Base-by-base conservation (phyloP, 1,140 invertebrate species). In the Dufourea novaeangliae region DNA sequence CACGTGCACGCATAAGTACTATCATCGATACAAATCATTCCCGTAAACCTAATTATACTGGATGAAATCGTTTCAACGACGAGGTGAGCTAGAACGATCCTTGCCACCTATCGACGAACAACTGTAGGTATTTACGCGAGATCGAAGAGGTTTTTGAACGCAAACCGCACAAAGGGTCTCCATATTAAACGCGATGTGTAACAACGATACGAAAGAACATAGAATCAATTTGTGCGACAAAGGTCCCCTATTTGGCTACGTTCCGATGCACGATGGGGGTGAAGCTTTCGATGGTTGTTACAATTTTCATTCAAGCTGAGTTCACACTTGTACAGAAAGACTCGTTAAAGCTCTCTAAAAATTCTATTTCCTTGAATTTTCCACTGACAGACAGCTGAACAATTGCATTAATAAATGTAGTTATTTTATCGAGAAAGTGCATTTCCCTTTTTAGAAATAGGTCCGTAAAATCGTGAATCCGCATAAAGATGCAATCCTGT, bases 191-290 rank as follows among this genome's bases (percentile, higher is more conserved):
- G 22, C 25, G 8, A 25, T 44, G 10, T 12, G 8, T 12, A 27
- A 72, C 20, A 29, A 64, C 12, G 61, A 73, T 20, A 4, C 2
- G 61, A 25, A 3, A 41, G 41, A n/a, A 39, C 61, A 27, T 10
- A 27, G 46, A 67, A 74, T 29, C 37, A 56, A 20, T 7, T 39
- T 56, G n/a, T 17, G 37, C 59, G 50, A 17, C 4, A 67, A 44
- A 2, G 20, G 6, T 22, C n/a, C 14, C 17, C 6, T 7, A 10
- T 70, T 37, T 4, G 32, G 17, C 3, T 11, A 11, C 44, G 32
- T 29, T 66, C 25, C n/a, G 46, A 17, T 56, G 37, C 32, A 64
- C 57, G 29, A 20, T 22, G 14, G 39, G 2, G 14, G 54, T 44
- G 41, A 74, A 41, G 37, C 25, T n/a, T 54, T 67, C 17, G 1